A percentile compares a stretch with the other conserved stretches of the same genome.
phyloP scores from a whole-genome alignment of 1,140 invertebrate species.

The Matsumurasca onukii region DNA sequence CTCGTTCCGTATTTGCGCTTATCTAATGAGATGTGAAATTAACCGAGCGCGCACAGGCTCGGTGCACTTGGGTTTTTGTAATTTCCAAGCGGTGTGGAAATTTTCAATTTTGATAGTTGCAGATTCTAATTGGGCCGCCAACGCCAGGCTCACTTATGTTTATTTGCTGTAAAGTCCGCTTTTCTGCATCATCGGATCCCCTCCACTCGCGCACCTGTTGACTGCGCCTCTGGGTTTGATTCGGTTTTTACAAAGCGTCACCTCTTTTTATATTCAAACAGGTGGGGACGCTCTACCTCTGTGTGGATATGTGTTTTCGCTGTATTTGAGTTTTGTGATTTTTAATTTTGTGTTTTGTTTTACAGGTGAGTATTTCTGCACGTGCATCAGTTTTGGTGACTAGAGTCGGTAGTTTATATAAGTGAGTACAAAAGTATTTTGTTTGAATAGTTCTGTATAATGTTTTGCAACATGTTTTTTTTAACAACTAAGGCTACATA shows the following conservation, averaged over 20 bases:
- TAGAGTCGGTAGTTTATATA: too few species aligned
- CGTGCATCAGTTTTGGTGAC: too few species aligned
- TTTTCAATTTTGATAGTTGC: constrained; percentile 4
- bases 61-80: not conserved
- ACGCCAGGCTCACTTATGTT: not conserved
- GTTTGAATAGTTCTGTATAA: too few species aligned
- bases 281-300: not conserved
- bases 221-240: not conserved
- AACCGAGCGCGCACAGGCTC: not conserved
- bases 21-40: constrained; percentile 16
- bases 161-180: constrained; percentile 19
- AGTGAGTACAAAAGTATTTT: too few species aligned
- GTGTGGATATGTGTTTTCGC: too few species aligned
- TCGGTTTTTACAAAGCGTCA: not conserved
- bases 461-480: too few species aligned
- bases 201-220: constrained; percentile 6
- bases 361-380: too few species aligned
- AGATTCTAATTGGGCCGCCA: not conserved
- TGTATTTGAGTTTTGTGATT: too few species aligned
- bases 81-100: not conserved
- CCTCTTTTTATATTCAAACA: not conserved
- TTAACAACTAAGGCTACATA: too few species aligned
- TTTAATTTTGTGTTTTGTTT: too few species aligned
- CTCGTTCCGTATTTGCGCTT: not conserved
- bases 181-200: not conserved